These are phyloP conservation scores for Galago senegalensis DNA, from an alignment of 2,797 vertebrate genomes.

Conservation along the genomic window DNA sequence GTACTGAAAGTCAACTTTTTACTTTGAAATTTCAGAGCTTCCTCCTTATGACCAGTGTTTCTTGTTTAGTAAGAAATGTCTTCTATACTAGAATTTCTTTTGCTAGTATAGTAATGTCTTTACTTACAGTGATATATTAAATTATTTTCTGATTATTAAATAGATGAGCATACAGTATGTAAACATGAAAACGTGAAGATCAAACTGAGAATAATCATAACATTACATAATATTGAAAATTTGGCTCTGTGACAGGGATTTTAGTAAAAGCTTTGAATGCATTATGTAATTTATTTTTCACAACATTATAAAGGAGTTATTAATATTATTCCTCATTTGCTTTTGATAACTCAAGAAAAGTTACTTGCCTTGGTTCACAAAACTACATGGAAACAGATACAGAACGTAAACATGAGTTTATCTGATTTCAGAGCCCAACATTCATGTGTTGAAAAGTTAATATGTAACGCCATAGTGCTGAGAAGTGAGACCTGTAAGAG, in stretches of 20 bases:
- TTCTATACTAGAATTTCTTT: not conserved
- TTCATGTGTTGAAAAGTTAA: not conserved
- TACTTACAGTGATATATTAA: constrained; percentile 8
- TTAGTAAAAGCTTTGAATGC: not conserved
- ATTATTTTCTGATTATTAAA: constrained; percentile 48
- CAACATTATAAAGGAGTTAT: not conserved
- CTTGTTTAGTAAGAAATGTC: too few relatives aligned
- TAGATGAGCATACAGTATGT: not conserved
- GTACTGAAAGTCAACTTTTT: not conserved
- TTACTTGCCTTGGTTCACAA: not conserved
- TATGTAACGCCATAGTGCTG: not conserved
- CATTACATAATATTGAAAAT: not conserved
- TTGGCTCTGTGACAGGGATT: not conserved
- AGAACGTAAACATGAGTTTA: not conserved
- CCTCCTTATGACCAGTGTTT: not conserved
- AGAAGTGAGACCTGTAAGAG: not conserved
- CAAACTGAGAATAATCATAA: not conserved
- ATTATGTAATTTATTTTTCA: constrained; percentile 46
- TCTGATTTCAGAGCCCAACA: not conserved
- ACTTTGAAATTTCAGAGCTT: constrained; percentile 48
- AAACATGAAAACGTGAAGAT: not conserved
- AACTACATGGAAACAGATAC: not conserved
- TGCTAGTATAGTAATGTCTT: not conserved
- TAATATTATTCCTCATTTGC: not conserved
- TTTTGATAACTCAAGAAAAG: not conserved